Conservation (phyloP, 2,113 vertebrate genomes). For the Corynorhinus townsendii region DNA sequence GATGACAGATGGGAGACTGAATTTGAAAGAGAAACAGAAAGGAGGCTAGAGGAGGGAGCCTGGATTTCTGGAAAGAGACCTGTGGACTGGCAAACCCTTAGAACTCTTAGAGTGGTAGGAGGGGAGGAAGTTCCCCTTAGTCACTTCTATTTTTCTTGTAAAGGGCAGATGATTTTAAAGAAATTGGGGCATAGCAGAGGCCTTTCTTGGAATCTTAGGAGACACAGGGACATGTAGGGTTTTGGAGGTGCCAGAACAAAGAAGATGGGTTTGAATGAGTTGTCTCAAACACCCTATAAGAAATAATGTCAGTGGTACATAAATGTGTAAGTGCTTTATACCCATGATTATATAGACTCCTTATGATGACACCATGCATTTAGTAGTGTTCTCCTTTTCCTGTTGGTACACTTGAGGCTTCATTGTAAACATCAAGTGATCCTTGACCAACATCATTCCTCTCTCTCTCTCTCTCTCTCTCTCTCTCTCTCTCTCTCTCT, state of each 20-base stretch:
- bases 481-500: neutral
- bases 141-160: neutral
- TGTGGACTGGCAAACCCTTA: neutral
- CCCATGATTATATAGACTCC: neutral
- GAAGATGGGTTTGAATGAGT: slow-evolving; percentile 16
- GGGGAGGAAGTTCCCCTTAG: neutral
- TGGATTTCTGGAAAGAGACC: neutral
- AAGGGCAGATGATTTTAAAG: slow-evolving; percentile 21
- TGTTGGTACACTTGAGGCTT: neutral
- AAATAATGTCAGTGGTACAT: neutral
- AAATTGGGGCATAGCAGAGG: slow-evolving; percentile 5
- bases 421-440: neutral
- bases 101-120: neutral
- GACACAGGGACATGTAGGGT: neutral
- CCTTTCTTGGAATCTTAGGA: slow-evolving; percentile 19
- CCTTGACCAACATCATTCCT: neutral
- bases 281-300: neutral
- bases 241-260: slow-evolving; percentile 14
- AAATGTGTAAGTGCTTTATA: neutral
- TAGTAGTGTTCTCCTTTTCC: neutral
- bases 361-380: neutral
- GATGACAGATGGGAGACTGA: neutral
- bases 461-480: neutral
- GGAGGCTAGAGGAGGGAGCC: neutral
- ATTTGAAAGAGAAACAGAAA: neutral